These are phyloP conservation scores for Ivindomyrus marchei DNA, from an alignment of 2,113 vertebrate species.

Conservation along the genomic window DNA sequence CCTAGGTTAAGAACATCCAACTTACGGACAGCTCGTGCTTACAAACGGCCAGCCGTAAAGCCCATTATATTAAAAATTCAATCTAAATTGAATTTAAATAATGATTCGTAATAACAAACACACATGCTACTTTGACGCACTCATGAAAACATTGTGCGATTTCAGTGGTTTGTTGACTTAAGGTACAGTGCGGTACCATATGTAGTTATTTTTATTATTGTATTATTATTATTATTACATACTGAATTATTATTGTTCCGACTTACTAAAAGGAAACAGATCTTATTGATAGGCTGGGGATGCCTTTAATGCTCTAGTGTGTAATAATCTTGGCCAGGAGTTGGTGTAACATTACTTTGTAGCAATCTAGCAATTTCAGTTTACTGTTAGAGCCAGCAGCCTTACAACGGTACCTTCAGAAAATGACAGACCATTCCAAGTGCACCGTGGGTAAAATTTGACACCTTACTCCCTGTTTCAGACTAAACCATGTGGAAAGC, in stretches of 20 bases:
- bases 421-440: neutral
- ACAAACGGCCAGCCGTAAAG: neutral
- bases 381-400: neutral
- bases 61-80: too few relatives aligned
- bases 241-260: neutral
- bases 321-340: neutral
- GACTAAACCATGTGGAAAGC: conserved; percentile 29
- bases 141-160: too few relatives aligned
- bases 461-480: conserved; percentile 19
- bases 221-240: neutral
- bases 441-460: neutral
- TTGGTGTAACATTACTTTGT: neutral
- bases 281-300: neutral
- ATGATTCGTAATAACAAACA: too few relatives aligned
- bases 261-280: neutral
- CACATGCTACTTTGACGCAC: too few relatives aligned
- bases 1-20: neutral
- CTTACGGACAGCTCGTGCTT: neutral
- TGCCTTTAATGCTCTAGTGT: neutral
- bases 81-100: too few relatives aligned
- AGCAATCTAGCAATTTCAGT: neutral
- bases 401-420: neutral
- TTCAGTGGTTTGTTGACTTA: neutral
- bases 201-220: neutral
- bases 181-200: neutral